Conservation (phyloP, 2,113 vertebrate genomes). For the Ornithorhynchus anatinus region DNA sequence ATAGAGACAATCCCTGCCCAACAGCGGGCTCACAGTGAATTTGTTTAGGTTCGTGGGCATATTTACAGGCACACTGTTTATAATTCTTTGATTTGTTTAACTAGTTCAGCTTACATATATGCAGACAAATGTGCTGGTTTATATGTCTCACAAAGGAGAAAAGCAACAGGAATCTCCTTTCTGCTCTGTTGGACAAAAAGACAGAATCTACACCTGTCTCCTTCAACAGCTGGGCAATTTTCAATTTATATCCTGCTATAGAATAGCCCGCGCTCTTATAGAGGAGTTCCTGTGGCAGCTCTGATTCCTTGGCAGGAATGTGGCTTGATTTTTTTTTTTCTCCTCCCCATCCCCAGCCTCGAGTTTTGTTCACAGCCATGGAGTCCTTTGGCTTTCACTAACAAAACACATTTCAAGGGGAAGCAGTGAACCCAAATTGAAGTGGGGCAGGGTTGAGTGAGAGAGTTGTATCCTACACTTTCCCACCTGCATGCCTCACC, state of each 20-base stretch:
- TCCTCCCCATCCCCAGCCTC: not conserved
- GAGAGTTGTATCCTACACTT: slow-evolving; percentile 27
- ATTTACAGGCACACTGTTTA: slow-evolving; percentile 4
- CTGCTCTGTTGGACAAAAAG: slow-evolving; percentile 58
- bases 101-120: slow-evolving; percentile 45
- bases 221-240: slow-evolving; percentile 67
- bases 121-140: slow-evolving; percentile 65
- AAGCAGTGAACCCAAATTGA: slow-evolving; percentile 37
- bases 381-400: slow-evolving; percentile 6
- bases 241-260: slow-evolving; percentile 58
- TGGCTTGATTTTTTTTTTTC: no score
- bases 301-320: slow-evolving; percentile 24
- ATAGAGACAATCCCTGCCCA: no score
- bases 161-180: slow-evolving; percentile 67
- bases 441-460: slow-evolving; percentile 14
- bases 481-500: slow-evolving; percentile 49
- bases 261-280: slow-evolving; percentile 32
- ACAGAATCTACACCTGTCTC: slow-evolving; percentile 66
- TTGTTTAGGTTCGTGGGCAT: slow-evolving; percentile 21
- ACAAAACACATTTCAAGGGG: slow-evolving; percentile 7
- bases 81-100: slow-evolving; percentile 50
- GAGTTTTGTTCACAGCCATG: slow-evolving; percentile 14
- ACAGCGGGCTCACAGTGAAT: no score
- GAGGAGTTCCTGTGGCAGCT: slow-evolving; percentile 43
- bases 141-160: slow-evolving; percentile 55